Conservation (phyloP, 1,140 invertebrate genomes). For the Elymnias hypermnestra region DNA sequence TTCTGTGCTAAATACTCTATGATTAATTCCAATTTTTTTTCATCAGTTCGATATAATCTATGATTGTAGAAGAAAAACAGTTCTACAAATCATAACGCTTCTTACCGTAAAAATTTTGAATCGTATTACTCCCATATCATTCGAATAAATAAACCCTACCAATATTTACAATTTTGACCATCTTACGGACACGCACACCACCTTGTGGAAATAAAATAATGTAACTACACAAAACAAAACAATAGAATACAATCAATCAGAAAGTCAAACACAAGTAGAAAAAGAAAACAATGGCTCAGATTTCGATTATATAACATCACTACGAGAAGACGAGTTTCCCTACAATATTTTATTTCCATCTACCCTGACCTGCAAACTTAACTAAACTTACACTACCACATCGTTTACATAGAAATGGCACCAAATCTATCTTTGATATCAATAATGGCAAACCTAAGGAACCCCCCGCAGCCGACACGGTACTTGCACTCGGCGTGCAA, state of each 20-base stretch:
- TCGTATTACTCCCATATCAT: conserved; percentile 43
- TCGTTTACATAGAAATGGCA: conserved; percentile 74
- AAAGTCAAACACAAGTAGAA: conserved; percentile 26
- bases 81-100: conserved; percentile 49
- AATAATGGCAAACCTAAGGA: conserved; percentile 74
- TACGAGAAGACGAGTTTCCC: conserved; percentile 43
- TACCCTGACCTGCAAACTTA: conserved; percentile 75
- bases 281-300: conserved; percentile 24
- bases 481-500: conserved; percentile 36
- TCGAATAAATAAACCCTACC: conserved; percentile 70
- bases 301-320: conserved; percentile 45
- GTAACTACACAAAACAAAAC: conserved; percentile 42
- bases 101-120: conserved; percentile 44
- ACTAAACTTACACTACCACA: conserved; percentile 71
- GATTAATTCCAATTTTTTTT: conserved; percentile 58
- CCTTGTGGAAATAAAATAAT: conserved; percentile 65
- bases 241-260: conserved; percentile 40
- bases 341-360: conserved; percentile 69
- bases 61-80: conserved; percentile 47
- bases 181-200: conserved; percentile 74
- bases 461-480: conserved; percentile 62
- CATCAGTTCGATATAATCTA: conserved; percentile 57
- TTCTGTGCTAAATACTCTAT: conserved; percentile 66
- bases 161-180: conserved; percentile 71
- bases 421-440: conserved; percentile 76